Conservation (phyloP, 1,140 invertebrate species). For the Metaphire vulgaris region DNA sequence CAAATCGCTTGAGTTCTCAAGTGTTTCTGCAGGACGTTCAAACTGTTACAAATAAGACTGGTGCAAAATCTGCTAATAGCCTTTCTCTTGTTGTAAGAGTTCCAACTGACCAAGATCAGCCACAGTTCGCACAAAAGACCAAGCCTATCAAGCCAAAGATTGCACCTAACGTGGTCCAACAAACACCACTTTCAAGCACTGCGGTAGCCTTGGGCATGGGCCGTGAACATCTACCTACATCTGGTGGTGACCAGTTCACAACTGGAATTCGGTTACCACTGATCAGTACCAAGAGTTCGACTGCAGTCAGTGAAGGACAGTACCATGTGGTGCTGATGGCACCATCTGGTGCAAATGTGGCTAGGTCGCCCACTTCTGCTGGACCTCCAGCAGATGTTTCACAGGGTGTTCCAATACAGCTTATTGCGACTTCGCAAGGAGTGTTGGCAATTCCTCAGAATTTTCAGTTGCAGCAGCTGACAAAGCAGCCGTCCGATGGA, state of each 20-base stretch:
- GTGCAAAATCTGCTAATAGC: not conserved
- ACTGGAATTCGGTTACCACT: not conserved
- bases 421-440: not conserved
- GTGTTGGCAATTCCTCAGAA: not conserved
- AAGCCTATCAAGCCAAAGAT: not conserved
- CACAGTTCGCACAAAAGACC: not conserved
- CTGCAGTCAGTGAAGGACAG: not conserved
- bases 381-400: not conserved
- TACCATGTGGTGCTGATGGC: not conserved
- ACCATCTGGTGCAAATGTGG: not conserved
- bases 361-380: not conserved
- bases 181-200: too few relatives aligned
- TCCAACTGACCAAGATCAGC: not conserved
- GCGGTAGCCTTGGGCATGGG: too few relatives aligned
- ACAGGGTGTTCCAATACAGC: not conserved
- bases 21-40: not conserved
- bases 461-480: not conserved
- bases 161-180: not conserved
- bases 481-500: not conserved
- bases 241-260: not conserved
- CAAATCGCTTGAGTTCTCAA: not conserved
- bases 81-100: not conserved
- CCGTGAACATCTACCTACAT: too few relatives aligned
- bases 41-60: not conserved
- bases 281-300: not conserved